Conservation (phyloP, 2,888 invertebrate species). For the Cryptus armator region DNA sequence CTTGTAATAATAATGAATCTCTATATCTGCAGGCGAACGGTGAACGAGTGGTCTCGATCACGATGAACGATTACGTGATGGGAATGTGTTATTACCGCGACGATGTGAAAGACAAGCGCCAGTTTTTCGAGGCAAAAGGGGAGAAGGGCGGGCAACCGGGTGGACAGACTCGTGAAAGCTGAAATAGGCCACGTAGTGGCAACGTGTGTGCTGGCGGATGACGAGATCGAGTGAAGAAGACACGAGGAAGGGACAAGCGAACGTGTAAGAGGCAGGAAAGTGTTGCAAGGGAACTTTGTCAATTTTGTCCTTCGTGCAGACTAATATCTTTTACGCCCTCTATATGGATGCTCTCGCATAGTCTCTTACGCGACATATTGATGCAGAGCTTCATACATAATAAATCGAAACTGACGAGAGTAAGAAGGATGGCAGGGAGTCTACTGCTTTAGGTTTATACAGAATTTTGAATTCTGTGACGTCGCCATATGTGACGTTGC, state of each 20-base stretch:
- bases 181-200: constrained; percentile 29
- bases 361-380: constrained; percentile 57
- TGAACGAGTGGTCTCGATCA: constrained; percentile 24
- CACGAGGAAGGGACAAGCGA: background rate
- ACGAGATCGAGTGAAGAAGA: constrained; percentile 11
- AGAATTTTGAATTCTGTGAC: constrained; percentile 2
- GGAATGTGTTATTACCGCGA: constrained; percentile 22
- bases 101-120: constrained; percentile 66
- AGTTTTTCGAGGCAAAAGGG: constrained; percentile 47
- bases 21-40: constrained; percentile 30
- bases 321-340: constrained; percentile 59
- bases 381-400: constrained; percentile 63
- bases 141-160: constrained; percentile 45
- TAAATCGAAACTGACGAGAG: constrained; percentile 49
- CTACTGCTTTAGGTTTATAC: background rate
- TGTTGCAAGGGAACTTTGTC: constrained; percentile 66
- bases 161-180: constrained; percentile 48
- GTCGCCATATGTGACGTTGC: background rate
- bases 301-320: constrained; percentile 65
- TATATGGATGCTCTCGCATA: constrained; percentile 47
- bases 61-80: constrained; percentile 49
- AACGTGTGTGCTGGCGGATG: constrained; percentile 17
- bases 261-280: constrained; percentile 2
- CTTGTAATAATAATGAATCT: constrained; percentile 27
- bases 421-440: background rate